Evolutionary conservation across 2,797 vertebrate genomes (phyloP), one percentile per base, ranked within the genome.

Genomic region (Phyllotis vaccarum): DNA sequence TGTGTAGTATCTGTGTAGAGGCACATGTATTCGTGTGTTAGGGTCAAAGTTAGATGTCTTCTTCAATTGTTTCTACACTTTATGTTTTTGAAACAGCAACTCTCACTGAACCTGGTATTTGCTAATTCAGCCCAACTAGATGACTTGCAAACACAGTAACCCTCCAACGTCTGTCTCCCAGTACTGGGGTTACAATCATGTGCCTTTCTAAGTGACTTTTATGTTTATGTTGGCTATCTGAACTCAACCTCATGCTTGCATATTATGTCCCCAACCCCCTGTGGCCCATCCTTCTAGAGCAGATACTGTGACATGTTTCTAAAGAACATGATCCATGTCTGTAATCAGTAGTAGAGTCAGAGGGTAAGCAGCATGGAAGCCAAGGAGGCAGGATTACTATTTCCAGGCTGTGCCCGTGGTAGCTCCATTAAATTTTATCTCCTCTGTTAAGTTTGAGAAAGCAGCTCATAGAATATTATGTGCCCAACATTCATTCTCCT

Each of bases 391-490:
- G 93, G 83, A n/a, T 24, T 68, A 83, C 90, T 74, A 2, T 52
- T 89, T 92, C 93, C 75, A 49, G 60, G 74, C 86, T 95, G 31
- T 34, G 22, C 40, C 89, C 66, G 16, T 75, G 78, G 95, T 74
- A 21, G 16, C 92, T 37, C 0, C 1, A 0, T 85, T 82, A 79
- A 89, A 95, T 75, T 90, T 60, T 70, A 21, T 76, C 56, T 43
- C 85, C 92, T 93, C 43, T n/a, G n/a, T 10, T 46, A 60, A 6
- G 19, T 85, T 34, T 7, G 2, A 31, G 24, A 16, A 54, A 75
- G 76, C 21, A 31, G 5, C 72, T 70, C 62, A 34, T n/a, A 8
- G 31, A 27, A 13, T 43, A 14, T 34, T 62, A n/a, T 16, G 9
- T 5, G 22, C 27, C 49, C 40, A 81, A 14, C 24, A 72, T 37